phyloP scores from a whole-genome alignment of 1,140 invertebrate species.

The Drosophila lacertosa region DNA sequence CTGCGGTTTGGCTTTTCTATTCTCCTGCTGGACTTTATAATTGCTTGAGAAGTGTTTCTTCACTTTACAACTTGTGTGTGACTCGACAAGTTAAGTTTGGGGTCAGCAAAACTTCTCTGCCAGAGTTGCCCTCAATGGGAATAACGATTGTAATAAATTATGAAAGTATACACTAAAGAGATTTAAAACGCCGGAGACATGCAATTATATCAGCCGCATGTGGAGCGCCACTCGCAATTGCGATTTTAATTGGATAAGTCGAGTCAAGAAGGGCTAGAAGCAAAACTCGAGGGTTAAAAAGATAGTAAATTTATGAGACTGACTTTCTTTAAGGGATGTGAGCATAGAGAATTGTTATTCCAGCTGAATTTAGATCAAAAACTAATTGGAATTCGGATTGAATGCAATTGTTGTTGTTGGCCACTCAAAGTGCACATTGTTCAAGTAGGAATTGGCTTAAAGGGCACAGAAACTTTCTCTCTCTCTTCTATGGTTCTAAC shows the following conservation, averaged over 20 bases:
- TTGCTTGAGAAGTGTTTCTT: conserved; percentile 67
- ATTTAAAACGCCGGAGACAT: conserved; percentile 65
- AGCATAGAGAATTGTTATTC: neutral
- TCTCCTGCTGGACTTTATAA: conserved; percentile 65
- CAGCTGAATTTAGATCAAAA: neutral
- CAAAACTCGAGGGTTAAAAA: neutral
- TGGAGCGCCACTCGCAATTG: conserved; percentile 51
- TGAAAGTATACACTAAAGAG: conserved; percentile 63
- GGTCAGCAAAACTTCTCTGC: conserved; percentile 61
- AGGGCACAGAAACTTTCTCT: conserved; percentile 56
- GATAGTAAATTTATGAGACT: neutral
- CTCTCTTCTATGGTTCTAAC: conserved; percentile 45
- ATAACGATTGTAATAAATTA: conserved; percentile 77
- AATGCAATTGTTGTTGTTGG: no score
- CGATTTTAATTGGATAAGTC: conserved; percentile 47
- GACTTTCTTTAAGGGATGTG: neutral
- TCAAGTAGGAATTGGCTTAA: conserved; percentile 6
- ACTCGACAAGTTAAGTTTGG: conserved; percentile 58
- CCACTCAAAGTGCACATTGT: conserved; percentile 12
- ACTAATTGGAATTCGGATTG: conserved; percentile 6
- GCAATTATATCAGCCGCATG: conserved; percentile 77
- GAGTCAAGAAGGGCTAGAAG: conserved; percentile 8
- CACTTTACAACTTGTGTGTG: conserved; percentile 29
- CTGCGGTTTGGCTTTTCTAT: conserved; percentile 33
- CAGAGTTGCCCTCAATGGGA: conserved; percentile 38